Evolutionary conservation across 2,888 invertebrate species (phyloP).

Genomic region (Pandemis corylana): DNA sequence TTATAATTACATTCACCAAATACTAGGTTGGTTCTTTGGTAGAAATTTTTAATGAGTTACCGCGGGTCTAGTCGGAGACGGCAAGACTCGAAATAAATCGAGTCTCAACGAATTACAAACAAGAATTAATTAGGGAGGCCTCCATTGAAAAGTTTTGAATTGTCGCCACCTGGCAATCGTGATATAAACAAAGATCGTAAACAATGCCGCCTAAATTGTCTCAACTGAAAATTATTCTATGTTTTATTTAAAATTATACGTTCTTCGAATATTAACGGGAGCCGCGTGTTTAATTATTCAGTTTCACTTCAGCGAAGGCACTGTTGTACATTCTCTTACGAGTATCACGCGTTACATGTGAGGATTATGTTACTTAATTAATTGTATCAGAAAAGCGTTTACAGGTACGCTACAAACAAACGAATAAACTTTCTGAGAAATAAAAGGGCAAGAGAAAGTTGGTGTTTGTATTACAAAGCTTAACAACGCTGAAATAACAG

Average conservation of each 20-base stretch:
- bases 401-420: background rate
- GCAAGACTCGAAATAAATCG: constrained; percentile 56
- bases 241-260: constrained; percentile 55
- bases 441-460: background rate
- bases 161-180: constrained; percentile 66
- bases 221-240: constrained; percentile 54
- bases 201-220: constrained; percentile 59
- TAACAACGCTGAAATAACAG: background rate
- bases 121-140: constrained; percentile 68
- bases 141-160: constrained; percentile 65
- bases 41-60: constrained; percentile 67
- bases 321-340: background rate
- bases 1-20: constrained; percentile 57
- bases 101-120: constrained; percentile 57
- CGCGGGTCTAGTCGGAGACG: constrained; percentile 48
- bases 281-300: constrained; percentile 32
- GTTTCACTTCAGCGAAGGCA: constrained; percentile 12
- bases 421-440: background rate
- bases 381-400: constrained; percentile 1
- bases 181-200: constrained; percentile 56
- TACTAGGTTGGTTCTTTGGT: constrained; percentile 49
- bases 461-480: background rate
- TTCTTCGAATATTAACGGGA: constrained; percentile 58
- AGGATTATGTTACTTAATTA: constrained; percentile 13
- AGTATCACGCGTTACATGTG: constrained; percentile 1